Evolutionary conservation across 2,797 vertebrate genomes (phyloP), one percentile per base, ranked within the genome.

Genomic region (Pangasius sanitwongsei): DNA sequence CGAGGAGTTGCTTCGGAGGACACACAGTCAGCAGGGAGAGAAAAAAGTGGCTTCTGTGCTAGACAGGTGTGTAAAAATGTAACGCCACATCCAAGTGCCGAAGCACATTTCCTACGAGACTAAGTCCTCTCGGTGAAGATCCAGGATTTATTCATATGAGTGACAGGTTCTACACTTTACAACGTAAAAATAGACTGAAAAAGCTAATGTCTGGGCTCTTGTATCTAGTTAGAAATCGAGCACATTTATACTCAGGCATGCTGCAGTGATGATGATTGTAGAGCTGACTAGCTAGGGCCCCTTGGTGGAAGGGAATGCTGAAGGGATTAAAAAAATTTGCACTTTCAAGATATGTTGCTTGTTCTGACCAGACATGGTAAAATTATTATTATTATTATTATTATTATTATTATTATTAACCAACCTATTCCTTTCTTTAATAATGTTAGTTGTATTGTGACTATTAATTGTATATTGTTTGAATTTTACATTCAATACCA

Each of bases 21-120:
- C 65, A 78, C 77, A 48, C 75, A 89, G 88, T 89, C 88, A 89
- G 88, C 28, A 82, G 88, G 85, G 88, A 87, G 57, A 86, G 55
- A 78, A 69, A 83, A 59, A 74, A 82, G 57, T 48, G 34, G 69
- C 78, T 83, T 83, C 55, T 87, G 85, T 50, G 50, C 85, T 89
- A 89, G 88, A 89, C 88, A 87, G 88, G 85, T 89, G 85, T 89
- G 85, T 83, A 89, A 89, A 89, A 89, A 89, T 74, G 78, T 86
- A 89, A 75, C 88, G 78, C 63, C 88, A 87, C 67, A 83, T 82
- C 85, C 85, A 53, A 41, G 85, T 65, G 85, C 59, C 31, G 78
- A 77, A 87, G 69, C 37, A 83, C 85, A 83, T 86, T 83, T 87
- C 88, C 88, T 89, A 67, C 18, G 88, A 89, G 88, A 80, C 44